These are phyloP conservation scores for Neosilurus hyrtlii DNA, from an alignment of 2,797 vertebrate species.

Conservation along the genomic window DNA sequence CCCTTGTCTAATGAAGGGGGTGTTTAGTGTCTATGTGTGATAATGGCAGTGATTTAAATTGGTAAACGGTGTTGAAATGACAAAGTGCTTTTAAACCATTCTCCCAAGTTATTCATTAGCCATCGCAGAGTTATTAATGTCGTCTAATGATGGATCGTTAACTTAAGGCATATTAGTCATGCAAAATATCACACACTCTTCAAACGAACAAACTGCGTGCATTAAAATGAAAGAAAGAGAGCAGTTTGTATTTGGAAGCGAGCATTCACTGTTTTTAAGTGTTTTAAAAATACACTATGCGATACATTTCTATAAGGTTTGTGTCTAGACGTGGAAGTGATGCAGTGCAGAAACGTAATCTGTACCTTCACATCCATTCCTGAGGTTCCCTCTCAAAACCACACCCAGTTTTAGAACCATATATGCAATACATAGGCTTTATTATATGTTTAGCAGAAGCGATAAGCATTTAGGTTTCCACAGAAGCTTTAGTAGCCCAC, in stretches of 20 bases:
- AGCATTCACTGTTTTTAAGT: not conserved
- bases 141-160: slow-evolving; percentile 37
- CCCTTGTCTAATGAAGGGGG: slow-evolving; percentile 21
- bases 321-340: slow-evolving; percentile 27
- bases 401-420: slow-evolving; percentile 44
- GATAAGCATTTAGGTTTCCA: slow-evolving; percentile 36
- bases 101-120: slow-evolving; percentile 37
- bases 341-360: slow-evolving; percentile 15
- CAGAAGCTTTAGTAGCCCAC: slow-evolving; percentile 46
- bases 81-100: slow-evolving; percentile 48
- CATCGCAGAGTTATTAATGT: slow-evolving; percentile 34
- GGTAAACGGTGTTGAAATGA: slow-evolving; percentile 33
- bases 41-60: slow-evolving; percentile 31
- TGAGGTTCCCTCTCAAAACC: slow-evolving; percentile 3
- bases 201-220: slow-evolving; percentile 30
- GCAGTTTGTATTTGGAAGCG: slow-evolving; percentile 15
- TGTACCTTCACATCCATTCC: slow-evolving; percentile 18
- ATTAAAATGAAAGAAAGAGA: slow-evolving; percentile 14
- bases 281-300: slow-evolving; percentile 18
- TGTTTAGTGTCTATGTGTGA: slow-evolving; percentile 29
- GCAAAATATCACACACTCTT: slow-evolving; percentile 33
- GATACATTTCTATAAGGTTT: slow-evolving; percentile 13
- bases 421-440: slow-evolving; percentile 55
- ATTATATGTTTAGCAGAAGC: slow-evolving; percentile 39
- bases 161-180: slow-evolving; percentile 46